Evolutionary conservation across 2,888 invertebrate species (phyloP), one percentile per base, ranked within the genome.

Genomic region (Osmoderma eremita): DNA sequence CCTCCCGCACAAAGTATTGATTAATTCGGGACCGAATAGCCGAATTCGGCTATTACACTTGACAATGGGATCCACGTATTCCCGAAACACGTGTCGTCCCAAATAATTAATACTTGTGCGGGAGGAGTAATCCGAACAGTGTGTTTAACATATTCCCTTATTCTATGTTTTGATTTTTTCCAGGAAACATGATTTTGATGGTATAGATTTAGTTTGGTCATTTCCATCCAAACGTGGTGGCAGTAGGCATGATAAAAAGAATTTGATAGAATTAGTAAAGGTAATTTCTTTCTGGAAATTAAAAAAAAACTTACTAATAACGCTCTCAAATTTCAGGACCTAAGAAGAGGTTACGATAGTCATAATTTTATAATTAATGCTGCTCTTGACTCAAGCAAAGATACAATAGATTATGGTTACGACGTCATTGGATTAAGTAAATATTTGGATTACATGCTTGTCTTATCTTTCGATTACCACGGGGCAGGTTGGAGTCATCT

Each of bases 401-500:
- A 86, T 30, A 91, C 90, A 0, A 92, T 94, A 76, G 90, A 93
- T 69, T 81, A 85, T 0, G 92, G 91, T 0, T 95, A 95, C 76
- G 90, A 94, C 78, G 85, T 95, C 10, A 84, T 87, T 3, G 87
- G 88, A 70, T 83, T 95, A n/a, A 87, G 89, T 12, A 81, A 87
- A 0, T 88, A 90, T 77, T 79, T 91, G 45, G 90, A 92, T 78
- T 88, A 86, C 65, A 86, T 94, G 41, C 93, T 94, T 74, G 87
- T 94, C 78, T 94, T 94, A 94, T 91, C 92, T 69, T 95, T 95
- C 79, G 95, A 95, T 80, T 95, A 94, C 79, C 94, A 94, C 73
- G 94, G 94, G 30, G 30, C 30, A 0, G 87, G 90, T 3, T 94
- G 94, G 94, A 92, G 94, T 73, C 84, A 84, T 0, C 84, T 84